phyloP scores from a whole-genome alignment of 2,888 invertebrate species.

The Poecilus cupreus region DNA sequence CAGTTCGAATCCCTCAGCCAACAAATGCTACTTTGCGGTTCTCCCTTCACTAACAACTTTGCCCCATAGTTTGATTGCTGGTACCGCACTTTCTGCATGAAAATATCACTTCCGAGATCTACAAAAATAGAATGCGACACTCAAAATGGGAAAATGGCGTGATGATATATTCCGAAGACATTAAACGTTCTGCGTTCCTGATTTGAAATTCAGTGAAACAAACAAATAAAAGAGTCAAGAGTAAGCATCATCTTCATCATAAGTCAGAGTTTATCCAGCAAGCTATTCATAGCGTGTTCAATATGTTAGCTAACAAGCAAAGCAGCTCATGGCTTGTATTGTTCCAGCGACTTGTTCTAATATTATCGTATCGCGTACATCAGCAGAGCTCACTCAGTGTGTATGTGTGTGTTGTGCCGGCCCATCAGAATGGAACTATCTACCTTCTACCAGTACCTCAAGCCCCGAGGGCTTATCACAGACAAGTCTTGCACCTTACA shows the following conservation, averaged over 20 bases:
- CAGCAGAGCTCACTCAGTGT: constrained; percentile 20
- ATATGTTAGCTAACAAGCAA: constrained; percentile 52
- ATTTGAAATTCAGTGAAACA: neutral
- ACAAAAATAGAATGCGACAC: too few species aligned
- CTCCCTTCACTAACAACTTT: too few species aligned
- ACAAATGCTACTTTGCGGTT: too few species aligned
- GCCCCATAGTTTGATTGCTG: too few species aligned
- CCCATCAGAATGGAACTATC: neutral
- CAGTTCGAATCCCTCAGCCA: too few species aligned
- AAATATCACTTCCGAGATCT: too few species aligned
- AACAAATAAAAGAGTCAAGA: neutral
- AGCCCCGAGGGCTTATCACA: constrained; percentile 22
- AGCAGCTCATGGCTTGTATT: constrained; percentile 28
- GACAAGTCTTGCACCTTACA: constrained; percentile 9
- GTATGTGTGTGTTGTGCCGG: too few species aligned
- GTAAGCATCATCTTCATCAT: constrained; percentile 13
- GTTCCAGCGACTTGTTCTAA: constrained; percentile 45
- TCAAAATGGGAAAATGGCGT: too few species aligned
- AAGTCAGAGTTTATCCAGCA: constrained; percentile 43
- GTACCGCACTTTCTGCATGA: too few species aligned
- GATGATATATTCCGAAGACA: too few species aligned
- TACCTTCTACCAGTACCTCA: too few species aligned
- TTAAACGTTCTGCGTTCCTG: too few species aligned
- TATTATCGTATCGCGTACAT: constrained; percentile 53
- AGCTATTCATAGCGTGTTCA: constrained; percentile 46